A percentile compares a stretch with the other conserved stretches of the same genome.
These are phyloP conservation scores for Synaphobranchus kaupii DNA, from an alignment of 2,797 vertebrate species.

Conservation along the genomic window DNA sequence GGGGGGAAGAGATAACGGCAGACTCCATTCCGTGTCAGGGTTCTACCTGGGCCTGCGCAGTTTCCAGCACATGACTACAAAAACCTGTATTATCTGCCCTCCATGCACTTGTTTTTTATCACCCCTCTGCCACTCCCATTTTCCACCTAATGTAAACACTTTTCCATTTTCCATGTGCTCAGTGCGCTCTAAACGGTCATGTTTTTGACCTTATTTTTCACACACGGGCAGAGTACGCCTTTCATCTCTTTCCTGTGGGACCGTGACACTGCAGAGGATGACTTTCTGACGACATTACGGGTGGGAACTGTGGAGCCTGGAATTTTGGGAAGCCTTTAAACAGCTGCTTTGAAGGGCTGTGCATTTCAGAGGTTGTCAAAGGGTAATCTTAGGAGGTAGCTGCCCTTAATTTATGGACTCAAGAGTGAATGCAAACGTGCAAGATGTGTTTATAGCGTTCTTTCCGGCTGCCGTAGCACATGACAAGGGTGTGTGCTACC, in stretches of 20 bases:
- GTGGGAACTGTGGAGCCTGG: constrained; percentile 32
- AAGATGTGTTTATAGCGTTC: constrained; percentile 32
- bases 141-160: constrained; percentile 54
- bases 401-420: constrained; percentile 34
- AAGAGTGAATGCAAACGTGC: constrained; percentile 24
- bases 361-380: constrained; percentile 30
- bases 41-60: constrained; percentile 43
- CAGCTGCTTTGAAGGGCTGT: constrained; percentile 31
- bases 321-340: constrained; percentile 35
- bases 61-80: constrained; percentile 57
- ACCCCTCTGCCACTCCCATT: constrained; percentile 51
- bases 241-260: constrained; percentile 49
- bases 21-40: constrained; percentile 48
- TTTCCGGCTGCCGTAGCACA: constrained; percentile 41
- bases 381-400: constrained; percentile 34
- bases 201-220: constrained; percentile 29
- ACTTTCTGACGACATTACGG: constrained; percentile 28
- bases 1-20: constrained; percentile 29
- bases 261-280: constrained; percentile 36
- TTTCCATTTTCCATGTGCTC: constrained; percentile 51
- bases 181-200: constrained; percentile 19
- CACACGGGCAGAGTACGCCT: constrained; percentile 19
- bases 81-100: constrained; percentile 43
- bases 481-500: constrained; percentile 46
- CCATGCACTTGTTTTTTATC: constrained; percentile 15